Evolutionary conservation across 64 coral and sea anemone genomes (phyloP), one percentile per base, ranked within the genome.

Genomic region (Anthopleura sola): DNA sequence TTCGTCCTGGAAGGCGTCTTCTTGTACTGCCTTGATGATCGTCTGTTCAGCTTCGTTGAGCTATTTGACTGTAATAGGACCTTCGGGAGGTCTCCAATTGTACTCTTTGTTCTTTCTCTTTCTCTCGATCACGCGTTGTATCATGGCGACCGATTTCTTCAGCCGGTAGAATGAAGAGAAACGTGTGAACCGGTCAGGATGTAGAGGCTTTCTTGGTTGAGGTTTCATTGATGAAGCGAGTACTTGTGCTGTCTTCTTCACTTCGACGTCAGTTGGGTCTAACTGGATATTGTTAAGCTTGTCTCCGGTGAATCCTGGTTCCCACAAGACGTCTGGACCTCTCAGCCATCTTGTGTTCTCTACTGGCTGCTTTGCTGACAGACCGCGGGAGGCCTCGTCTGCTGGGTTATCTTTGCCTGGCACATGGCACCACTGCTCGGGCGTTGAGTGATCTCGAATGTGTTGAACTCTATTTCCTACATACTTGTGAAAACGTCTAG

Each of bases 111-210:
- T 88, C 17, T 55, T 55, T 64, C 78, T n/a, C 18, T 49, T 88
- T 77, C n/a, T 78, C 55, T 82, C 77, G 13, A 88, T 82, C 86
- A 81, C 68, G 38, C 86, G 78, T 58, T 82, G 86, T n/a, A 88
- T 81, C 11, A n/a, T 3, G 14, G 80, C 78, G 49, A 88, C 68
- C 55, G 54, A 81, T 18, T 78, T 82, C 51, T 81, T 82, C 56
- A 81, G 53, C 20, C 21, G 86, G 39, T 57, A 26, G 36, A 87
- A 33, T 12, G 86, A 80, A 6, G 86, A 79, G 20, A 56, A 87
- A 20, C 37, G 32, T 55, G 13, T 79, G 56, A 87, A 80, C 15
- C 86, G 33, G n/a, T 80, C 75, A 23, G 38, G 33, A 33, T 60
- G 31, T 12, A 78, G 15, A 37, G 55, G 9, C 23, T 36, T 37